Evolutionary conservation across 92 coral and sea anemone species (phyloP).

Genomic region (Hydrozoanthus gracilis): DNA sequence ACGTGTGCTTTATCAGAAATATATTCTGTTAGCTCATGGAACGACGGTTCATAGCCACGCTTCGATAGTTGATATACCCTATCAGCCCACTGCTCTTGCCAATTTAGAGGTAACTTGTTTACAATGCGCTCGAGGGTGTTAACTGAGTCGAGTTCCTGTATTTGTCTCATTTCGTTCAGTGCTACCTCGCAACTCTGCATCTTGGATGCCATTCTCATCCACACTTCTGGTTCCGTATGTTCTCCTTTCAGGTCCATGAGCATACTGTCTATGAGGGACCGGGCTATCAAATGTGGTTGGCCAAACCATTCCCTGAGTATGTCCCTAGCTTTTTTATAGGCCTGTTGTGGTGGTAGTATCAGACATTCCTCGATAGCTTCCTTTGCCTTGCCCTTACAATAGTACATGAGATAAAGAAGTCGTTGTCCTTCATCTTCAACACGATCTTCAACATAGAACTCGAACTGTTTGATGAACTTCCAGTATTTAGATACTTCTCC

Average conservation of each 20-base stretch:
- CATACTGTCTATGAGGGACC: background rate
- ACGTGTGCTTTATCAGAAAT: background rate
- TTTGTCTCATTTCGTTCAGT: conserved; percentile 6
- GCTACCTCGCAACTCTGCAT: conserved; percentile 4
- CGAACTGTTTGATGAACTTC: conserved; percentile 12
- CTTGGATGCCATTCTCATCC: background rate
- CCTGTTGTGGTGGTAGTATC: no score
- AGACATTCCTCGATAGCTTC: no score
- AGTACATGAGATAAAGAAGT: no score
- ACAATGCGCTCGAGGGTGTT: background rate
- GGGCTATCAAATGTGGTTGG: no score
- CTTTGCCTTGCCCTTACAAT: no score
- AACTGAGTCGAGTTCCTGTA: background rate
- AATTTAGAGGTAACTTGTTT: background rate
- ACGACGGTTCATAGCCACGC: background rate
- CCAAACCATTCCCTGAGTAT: no score
- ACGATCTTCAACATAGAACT: no score
- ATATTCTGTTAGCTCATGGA: background rate
- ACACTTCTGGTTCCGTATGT: background rate
- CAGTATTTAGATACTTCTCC: no score
- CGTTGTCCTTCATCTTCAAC: no score
- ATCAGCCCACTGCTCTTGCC: conserved; percentile 10
- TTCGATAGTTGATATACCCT: background rate
- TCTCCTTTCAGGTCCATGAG: background rate
- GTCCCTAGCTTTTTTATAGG: no score